Base-by-base conservation (phyloP, 92 coral and sea anemone genomes). In the Phenganax subtilis region DNA sequence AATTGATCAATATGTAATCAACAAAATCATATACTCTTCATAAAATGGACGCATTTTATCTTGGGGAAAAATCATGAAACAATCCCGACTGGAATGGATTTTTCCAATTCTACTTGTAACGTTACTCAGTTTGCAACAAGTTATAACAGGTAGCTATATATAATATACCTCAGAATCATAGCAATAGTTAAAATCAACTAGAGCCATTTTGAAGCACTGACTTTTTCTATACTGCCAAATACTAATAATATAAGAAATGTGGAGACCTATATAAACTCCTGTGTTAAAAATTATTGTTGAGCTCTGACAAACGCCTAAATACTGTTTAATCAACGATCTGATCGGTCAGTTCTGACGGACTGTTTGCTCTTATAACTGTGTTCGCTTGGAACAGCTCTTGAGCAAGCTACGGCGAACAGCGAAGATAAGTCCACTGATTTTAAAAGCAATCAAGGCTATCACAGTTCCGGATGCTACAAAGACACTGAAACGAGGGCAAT, bases 391-490 rank as follows among this genome's bases (percentile, higher is more conserved):
- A 53, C 73, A 29, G 73, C 73, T 68, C 73, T 68, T 10, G 73
- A 51, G 11, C 73, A 68, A 68, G 73, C 73, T 12, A 28, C 31
- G 47, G 73, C 17, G 12, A 68, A 68, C 54, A 51, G 53, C 7
- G 73, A 53, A 7, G 73, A 68, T 37, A 29, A 68, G 54, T 68
- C 73, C 0, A 68, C 17, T 68, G 73, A 68, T 10, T 68, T 68
- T 1, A 51, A 30, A 37, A 68, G 53, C 73, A 68, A 68, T 68
- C 52, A 28, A 68, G 73, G 73, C 29, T 68, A n/a, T 68, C 73
- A 53, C 47, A 68, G 47, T 68, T 68, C 73, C 47, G 73, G 73
- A 6, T 68, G 73, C 29, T 68, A 68, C 47, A 68, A 68, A 68
- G 73, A 68, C 37, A 68, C 73, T 5, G 73, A 68, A 7, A 11